These are phyloP conservation scores for Ametastegia equiseti DNA, from an alignment of 2,888 invertebrate species.

Conservation along the genomic window DNA sequence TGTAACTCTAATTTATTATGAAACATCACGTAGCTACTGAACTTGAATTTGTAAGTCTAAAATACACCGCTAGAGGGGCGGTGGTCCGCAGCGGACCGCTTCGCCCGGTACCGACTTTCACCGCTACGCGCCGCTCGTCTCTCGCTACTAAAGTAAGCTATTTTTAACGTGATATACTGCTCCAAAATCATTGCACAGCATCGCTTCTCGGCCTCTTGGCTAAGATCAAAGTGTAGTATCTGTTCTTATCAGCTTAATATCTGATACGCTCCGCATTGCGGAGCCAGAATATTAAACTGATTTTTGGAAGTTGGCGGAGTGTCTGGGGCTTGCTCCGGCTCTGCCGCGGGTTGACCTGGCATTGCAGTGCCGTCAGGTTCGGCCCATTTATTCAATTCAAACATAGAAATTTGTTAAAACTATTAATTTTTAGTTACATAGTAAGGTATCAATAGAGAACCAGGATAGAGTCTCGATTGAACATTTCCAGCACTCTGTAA, in stretches of 20 bases:
- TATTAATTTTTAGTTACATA: no score
- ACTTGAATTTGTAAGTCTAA: no score
- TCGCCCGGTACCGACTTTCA: background rate
- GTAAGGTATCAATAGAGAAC: no score
- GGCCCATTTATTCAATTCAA: slow-evolving; percentile 76
- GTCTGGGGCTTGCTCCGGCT: slow-evolving; percentile 74
- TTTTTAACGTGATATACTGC: background rate
- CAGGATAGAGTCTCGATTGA: no score
- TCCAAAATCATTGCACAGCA: slow-evolving; percentile 59
- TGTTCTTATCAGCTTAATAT: slow-evolving; percentile 39
- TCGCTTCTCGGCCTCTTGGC: slow-evolving; percentile 79
- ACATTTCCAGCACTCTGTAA: no score
- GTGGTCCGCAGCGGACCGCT: background rate
- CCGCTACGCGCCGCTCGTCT: background rate
- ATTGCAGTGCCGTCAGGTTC: slow-evolving; percentile 71
- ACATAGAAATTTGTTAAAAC: no score
- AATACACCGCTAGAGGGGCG: no score
- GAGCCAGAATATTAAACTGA: slow-evolving; percentile 78
- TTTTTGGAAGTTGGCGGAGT: slow-evolving; percentile 79
- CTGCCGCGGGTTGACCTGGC: slow-evolving; percentile 83
- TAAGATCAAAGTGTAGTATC: slow-evolving; percentile 79
- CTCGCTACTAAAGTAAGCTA: background rate
- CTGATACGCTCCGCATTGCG: slow-evolving; percentile 64
- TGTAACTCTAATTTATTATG: no score
- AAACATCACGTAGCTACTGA: no score